phyloP scores from a whole-genome alignment of 2,113 vertebrate genomes.

The Heterotilapia buettikoferi region DNA sequence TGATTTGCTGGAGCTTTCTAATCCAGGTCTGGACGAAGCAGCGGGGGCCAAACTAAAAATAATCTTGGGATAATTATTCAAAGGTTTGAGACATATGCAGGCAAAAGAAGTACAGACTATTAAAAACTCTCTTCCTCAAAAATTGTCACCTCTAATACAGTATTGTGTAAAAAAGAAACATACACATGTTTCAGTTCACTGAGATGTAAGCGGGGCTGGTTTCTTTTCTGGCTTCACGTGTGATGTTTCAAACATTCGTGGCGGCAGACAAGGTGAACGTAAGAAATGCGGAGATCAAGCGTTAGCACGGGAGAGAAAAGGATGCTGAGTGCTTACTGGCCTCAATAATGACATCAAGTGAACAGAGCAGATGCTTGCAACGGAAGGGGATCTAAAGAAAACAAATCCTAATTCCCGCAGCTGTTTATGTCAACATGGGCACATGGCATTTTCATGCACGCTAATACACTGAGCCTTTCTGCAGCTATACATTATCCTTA shows the following conservation, averaged over 20 bases:
- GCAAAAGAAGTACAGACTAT: conserved; percentile 18
- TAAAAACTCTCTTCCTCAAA: conserved; percentile 35
- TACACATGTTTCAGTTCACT: neutral
- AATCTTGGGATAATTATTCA: conserved; percentile 52
- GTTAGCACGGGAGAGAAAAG: neutral
- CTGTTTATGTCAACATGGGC: conserved; percentile 47
- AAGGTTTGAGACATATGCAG: conserved; percentile 19
- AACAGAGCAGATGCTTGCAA: conserved; percentile 58
- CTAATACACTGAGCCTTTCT: conserved; percentile 18
- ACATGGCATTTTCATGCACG: neutral
- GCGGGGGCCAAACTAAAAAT: conserved; percentile 55
- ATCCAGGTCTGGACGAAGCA: conserved; percentile 38
- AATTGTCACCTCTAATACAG: conserved; percentile 41
- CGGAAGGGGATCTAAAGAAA: conserved; percentile 49
- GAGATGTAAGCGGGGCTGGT: neutral
- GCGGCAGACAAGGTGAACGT: conserved; percentile 25
- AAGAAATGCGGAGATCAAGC: conserved; percentile 12
- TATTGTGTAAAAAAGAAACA: neutral
- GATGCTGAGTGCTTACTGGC: conserved; percentile 21
- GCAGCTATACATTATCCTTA: conserved; percentile 27
- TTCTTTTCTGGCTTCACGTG: neutral
- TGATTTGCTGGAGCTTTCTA: conserved; percentile 35
- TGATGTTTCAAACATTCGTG: conserved; percentile 18
- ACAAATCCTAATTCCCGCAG: conserved; percentile 50
- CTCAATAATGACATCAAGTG: conserved; percentile 37